Base-by-base conservation (phyloP, 2,113 vertebrate genomes). In the Recurvirostra avosetta region DNA sequence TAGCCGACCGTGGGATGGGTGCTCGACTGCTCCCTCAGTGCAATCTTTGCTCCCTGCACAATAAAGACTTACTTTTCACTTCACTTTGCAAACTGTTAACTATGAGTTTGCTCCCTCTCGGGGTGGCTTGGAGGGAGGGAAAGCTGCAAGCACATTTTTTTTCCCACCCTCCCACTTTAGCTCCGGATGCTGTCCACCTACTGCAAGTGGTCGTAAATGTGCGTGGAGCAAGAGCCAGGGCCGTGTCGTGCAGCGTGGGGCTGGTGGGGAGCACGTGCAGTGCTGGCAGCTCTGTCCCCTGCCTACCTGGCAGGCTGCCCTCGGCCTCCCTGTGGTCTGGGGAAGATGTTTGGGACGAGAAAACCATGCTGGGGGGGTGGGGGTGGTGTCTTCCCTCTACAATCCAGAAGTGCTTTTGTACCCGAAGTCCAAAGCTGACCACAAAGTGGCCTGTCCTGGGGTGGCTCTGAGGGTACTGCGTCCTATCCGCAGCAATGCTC, bases 201-300 rank as follows among this genome's bases (percentile, higher is more conserved):
- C 47, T 30, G 16, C 23, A 38, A 41, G 34, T 4, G 27, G 17
- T 17, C 11, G 23, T 12, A 10, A 47, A 38, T 9, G 15, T 3
- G 21, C 1, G 1, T 7, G 50, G 63, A 50, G 41, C 1, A 9
- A 29, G 27, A 6, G 56, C 0, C 1, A 29, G 32, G 11, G 9
- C 22, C 1, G 11, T 5, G 2, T 5, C 10, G 0, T 13, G 15
- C 27, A 25, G 26, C 1, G 0, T 10, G 38, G 27, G 19, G 73
- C 27, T 72, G 47, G 23, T 16, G 38, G 45, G n/a, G 36, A 65
- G 59, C 66, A 53, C n/a, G 17, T 11, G 32, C 49, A 11, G 23
- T 4, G n/a, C 53, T 32, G 11, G 32, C 15, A 38, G 1, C 62
- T n/a, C 40, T 27, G 13, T 25, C 40, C 26, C 7, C 6, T 27